Percentiles rank a stretch among this genome's conserved stretches.
Evolutionary conservation across 1,140 invertebrate genomes (phyloP).

Genomic region (Lepidurus apus): DNA sequence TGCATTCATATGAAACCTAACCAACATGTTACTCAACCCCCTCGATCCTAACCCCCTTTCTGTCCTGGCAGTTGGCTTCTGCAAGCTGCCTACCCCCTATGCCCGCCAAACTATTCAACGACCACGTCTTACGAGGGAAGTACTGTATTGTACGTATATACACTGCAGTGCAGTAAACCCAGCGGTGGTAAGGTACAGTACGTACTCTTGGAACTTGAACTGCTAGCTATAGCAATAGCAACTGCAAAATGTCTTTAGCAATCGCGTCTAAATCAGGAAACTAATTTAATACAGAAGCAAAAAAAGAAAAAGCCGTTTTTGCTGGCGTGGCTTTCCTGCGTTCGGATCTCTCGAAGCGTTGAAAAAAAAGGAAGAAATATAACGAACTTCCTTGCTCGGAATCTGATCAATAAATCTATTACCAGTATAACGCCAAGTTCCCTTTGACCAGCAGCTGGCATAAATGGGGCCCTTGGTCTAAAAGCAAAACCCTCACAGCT

Average conservation of each 20-base stretch:
- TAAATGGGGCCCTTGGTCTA: neutral
- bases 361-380: too few relatives aligned
- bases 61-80: neutral
- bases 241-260: neutral
- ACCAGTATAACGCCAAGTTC: neutral
- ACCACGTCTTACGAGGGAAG: too few relatives aligned
- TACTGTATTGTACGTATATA: too few relatives aligned
- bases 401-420: neutral
- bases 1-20: neutral
- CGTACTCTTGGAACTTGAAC: neutral
- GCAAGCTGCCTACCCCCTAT: neutral
- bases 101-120: too few relatives aligned
- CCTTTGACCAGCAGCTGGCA: neutral
- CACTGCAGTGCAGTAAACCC: too few relatives aligned
- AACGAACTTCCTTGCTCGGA: neutral
- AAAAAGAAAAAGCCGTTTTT: too few relatives aligned
- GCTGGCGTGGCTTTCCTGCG: too few relatives aligned
- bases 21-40: slow-evolving; percentile 21
- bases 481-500: neutral
- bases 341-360: too few relatives aligned
- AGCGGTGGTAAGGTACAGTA: too few relatives aligned
- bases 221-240: neutral
- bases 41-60: neutral
- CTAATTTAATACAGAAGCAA: too few relatives aligned
- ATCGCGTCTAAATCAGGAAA: neutral